Conservation (phyloP, 2,888 invertebrate species). For the Epinotia brunnichana region DNA sequence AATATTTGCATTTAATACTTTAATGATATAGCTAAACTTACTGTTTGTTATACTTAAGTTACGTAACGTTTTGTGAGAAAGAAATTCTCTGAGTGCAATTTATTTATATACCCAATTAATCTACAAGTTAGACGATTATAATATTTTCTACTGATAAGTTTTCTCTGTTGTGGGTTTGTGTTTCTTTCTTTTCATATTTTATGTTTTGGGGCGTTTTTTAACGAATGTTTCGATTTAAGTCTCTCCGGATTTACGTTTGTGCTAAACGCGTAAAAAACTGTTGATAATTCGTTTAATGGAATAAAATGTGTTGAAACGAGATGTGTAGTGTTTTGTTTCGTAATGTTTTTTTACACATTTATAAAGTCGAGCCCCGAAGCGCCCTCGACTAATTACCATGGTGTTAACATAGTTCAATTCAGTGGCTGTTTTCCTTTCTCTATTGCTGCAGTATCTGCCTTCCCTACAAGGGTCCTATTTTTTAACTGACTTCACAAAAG, state of each 20-base stretch:
- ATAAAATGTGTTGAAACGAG: conserved; percentile 77
- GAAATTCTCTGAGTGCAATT: conserved; percentile 75
- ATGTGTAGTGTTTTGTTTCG: conserved; percentile 42
- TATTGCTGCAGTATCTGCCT: no score
- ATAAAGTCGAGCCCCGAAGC: no score
- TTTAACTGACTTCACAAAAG: no score
- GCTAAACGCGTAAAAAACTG: conserved; percentile 69
- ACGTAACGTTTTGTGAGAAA: conserved; percentile 62
- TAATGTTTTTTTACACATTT: no score
- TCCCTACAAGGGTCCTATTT: no score
- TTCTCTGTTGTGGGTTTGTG: conserved; percentile 59
- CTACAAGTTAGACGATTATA: conserved; percentile 53
- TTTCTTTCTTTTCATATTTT: conserved; percentile 53
- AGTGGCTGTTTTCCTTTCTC: no score
- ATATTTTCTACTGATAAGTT: conserved; percentile 51
- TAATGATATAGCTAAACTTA: conserved; percentile 56
- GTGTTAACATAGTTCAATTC: no score
- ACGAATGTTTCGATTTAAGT: conserved; percentile 54
- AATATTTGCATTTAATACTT: conserved; percentile 75
- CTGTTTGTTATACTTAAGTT: conserved; percentile 68
- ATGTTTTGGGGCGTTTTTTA: conserved; percentile 56
- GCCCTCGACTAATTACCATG: no score
- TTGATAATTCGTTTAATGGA: conserved; percentile 77
- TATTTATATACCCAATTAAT: conserved; percentile 56
- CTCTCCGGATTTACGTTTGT: conserved; percentile 61